These are phyloP conservation scores for Ladona fulva DNA, from an alignment of 1,140 invertebrate genomes.

Conservation along the genomic window DNA sequence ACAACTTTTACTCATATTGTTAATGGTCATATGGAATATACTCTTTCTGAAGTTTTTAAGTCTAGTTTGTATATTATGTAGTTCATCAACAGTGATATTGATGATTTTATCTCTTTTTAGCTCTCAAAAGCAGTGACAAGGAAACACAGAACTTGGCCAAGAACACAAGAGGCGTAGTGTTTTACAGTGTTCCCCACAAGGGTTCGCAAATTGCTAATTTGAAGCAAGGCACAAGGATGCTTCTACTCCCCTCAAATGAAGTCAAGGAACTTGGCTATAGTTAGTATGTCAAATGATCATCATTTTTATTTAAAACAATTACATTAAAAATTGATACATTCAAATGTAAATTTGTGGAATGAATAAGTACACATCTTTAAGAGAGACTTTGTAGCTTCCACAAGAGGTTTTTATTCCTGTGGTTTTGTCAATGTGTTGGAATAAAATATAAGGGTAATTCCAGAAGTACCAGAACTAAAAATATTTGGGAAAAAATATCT, in stretches of 20 bases:
- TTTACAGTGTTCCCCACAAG: conserved; percentile 70
- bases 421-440: no score
- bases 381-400: background rate
- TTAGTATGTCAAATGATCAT: conserved; percentile 29
- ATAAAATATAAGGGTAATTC: no score
- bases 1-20: no score
- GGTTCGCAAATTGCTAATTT: conserved; percentile 60
- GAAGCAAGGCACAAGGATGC: conserved; percentile 35
- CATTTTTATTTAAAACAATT: background rate
- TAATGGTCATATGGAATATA: no score
- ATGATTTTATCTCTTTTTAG: no score
- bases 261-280: conserved; percentile 67
- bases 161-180: conserved; percentile 63
- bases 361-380: background rate
- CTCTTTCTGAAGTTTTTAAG: no score
- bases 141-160: conserved; percentile 39
- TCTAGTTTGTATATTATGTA: no score
- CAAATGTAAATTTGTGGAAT: background rate
- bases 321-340: background rate
- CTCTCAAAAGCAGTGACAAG: conserved; percentile 41
- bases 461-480: background rate
- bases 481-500: no score
- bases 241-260: conserved; percentile 69
- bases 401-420: no score
- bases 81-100: no score